Percentiles rank a stretch among this genome's conserved stretches.
These are phyloP conservation scores for Danaus melanippus DNA, from an alignment of 1,140 invertebrate genomes.

Conservation along the genomic window DNA sequence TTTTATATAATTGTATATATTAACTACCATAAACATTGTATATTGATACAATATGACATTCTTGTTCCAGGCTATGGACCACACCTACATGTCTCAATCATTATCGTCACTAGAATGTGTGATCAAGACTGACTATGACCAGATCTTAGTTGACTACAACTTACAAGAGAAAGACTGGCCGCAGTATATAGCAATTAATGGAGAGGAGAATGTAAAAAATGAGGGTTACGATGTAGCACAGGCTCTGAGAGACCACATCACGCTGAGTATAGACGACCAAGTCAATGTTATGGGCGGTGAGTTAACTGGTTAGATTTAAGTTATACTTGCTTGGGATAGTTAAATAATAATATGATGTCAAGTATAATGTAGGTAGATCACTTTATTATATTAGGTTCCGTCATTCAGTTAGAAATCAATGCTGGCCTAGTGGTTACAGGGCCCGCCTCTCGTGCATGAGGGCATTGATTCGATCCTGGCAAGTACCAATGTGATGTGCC, in stretches of 20 bases:
- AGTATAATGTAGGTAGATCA: too few relatives aligned
- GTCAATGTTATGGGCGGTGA: conserved; percentile 37
- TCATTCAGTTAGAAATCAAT: too few relatives aligned
- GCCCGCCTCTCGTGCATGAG: too few relatives aligned
- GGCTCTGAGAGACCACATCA: conserved; percentile 38
- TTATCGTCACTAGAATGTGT: conserved; percentile 38
- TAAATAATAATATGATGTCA: too few relatives aligned
- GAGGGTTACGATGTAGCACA: conserved; percentile 44
- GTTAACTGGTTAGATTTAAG: not conserved
- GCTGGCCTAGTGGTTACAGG: too few relatives aligned
- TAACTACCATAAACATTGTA: too few relatives aligned
- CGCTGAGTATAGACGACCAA: conserved; percentile 40
- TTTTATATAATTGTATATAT: too few relatives aligned
- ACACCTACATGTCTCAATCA: conserved; percentile 56
- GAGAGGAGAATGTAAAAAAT: conserved; percentile 33
- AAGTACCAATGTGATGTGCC: too few relatives aligned
- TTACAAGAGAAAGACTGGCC: conserved; percentile 26
- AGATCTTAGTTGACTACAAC: conserved; percentile 42
- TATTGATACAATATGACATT: conserved; percentile 1
- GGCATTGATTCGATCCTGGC: too few relatives aligned
- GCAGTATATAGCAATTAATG: conserved; percentile 30
- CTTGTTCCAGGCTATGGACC: conserved; percentile 46
- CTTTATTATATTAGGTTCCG: too few relatives aligned
- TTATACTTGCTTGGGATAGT: too few relatives aligned
- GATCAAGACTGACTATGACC: conserved; percentile 46